Evolutionary conservation across 2,797 vertebrate genomes (phyloP).

Genomic region (Ceryle rudis): DNA sequence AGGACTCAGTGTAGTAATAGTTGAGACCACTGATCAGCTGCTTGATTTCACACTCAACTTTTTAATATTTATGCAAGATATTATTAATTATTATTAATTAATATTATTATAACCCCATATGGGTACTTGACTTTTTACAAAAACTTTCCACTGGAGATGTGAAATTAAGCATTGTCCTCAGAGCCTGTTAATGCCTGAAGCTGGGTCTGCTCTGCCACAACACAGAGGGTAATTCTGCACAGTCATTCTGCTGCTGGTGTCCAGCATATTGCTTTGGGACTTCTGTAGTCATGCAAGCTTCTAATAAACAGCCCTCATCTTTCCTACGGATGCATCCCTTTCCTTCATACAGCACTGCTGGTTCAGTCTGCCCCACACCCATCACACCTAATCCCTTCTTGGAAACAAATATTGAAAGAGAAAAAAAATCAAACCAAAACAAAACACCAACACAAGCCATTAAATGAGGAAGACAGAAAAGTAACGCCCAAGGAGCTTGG

Average conservation of each 20-base stretch:
- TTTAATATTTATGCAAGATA: not conserved
- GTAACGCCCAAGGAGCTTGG: constrained; percentile 35
- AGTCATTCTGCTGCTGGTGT: not conserved
- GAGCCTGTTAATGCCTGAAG: not conserved
- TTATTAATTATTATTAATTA: not conserved
- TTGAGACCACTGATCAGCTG: not conserved
- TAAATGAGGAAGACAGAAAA: constrained; percentile 34
- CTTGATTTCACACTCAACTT: constrained; percentile 19
- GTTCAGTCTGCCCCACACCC: not conserved
- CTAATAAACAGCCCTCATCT: constrained; percentile 7
- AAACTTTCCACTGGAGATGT: not conserved
- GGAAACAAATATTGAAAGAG: constrained; percentile 36
- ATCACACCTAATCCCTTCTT: constrained; percentile 36
- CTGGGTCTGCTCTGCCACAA: not conserved
- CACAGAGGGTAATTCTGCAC: not conserved
- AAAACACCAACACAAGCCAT: not conserved
- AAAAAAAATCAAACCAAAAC: not conserved
- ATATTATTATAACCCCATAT: not conserved
- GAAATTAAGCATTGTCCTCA: not conserved
- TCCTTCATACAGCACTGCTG: not conserved
- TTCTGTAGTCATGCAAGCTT: not conserved
- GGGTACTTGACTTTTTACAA: not conserved
- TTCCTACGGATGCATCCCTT: not conserved
- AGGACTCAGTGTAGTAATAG: not conserved
- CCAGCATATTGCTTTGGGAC: not conserved